These are phyloP conservation scores for Promerops cafer DNA, from an alignment of 2,113 vertebrate species.

Conservation along the genomic window DNA sequence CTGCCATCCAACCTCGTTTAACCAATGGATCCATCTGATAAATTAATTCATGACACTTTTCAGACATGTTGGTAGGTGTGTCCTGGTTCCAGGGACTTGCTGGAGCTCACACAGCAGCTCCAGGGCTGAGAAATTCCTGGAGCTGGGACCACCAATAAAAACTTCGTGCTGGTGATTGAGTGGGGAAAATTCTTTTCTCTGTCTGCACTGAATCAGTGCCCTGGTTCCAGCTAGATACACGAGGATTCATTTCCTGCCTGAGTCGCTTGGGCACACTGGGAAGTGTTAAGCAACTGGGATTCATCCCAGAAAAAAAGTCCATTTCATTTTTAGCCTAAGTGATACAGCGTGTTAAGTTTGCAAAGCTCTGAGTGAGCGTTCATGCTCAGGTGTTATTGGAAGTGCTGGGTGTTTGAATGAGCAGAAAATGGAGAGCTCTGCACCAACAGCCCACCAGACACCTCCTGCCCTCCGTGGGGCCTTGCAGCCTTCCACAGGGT, in stretches of 20 bases:
- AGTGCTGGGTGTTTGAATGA: neutral
- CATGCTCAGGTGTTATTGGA: neutral
- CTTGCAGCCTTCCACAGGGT: neutral
- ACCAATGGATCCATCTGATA: fast-evolving
- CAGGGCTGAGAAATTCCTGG: conserved; percentile 3
- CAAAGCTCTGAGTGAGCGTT: neutral
- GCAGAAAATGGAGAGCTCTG: neutral
- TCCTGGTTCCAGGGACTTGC: neutral
- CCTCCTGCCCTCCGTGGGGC: neutral
- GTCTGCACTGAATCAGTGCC: conserved; percentile 51
- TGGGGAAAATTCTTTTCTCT: conserved; percentile 37
- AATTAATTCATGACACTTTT: neutral
- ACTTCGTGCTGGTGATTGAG: neutral
- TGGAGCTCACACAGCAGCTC: neutral
- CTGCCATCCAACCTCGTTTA: fast-evolving
- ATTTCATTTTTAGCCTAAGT: neutral
- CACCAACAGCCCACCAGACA: neutral
- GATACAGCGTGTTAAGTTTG: neutral
- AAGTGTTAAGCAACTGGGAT: conserved; percentile 50
- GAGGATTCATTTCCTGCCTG: conserved; percentile 56
- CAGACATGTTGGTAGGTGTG: fast-evolving
- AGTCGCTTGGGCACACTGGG: conserved; percentile 17
- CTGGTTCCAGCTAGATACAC: conserved; percentile 19
- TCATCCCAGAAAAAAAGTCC: conserved; percentile 4
- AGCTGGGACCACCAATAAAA: conserved; percentile 31